Conservation (phyloP, 2,797 vertebrate genomes). For the Enteromius afrohamiltoni region DNA sequence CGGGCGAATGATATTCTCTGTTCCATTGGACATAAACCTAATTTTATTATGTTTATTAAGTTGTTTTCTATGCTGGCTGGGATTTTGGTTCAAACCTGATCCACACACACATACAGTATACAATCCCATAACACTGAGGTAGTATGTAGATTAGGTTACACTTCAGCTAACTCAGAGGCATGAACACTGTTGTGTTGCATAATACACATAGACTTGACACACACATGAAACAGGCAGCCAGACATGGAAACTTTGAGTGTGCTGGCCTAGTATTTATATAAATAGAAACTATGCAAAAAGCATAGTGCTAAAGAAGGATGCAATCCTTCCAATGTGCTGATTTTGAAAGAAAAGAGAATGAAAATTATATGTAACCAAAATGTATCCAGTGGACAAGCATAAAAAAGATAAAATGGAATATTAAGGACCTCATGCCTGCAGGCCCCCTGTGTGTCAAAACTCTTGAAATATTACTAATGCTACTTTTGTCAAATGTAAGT, state of each 20-base stretch:
- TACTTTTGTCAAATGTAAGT: not conserved
- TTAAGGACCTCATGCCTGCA: not conserved
- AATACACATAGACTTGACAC: conserved; percentile 39
- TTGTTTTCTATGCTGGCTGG: not conserved
- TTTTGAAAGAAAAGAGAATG: not conserved
- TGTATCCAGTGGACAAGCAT: not conserved
- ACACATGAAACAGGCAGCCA: conserved; percentile 47
- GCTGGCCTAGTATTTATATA: conserved; percentile 59
- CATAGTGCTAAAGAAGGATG: no score
- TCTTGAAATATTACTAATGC: not conserved
- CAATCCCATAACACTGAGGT: conserved; percentile 29
- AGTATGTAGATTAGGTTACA: conserved; percentile 55
- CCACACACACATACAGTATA: conserved; percentile 26
- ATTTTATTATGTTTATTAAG: conserved; percentile 13
- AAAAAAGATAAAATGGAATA: not conserved
- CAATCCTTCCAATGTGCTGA: not conserved
- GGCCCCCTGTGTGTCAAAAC: not conserved
- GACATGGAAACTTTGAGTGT: conserved; percentile 61
- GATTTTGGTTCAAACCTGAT: not conserved
- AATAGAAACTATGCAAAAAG: conserved; percentile 56
- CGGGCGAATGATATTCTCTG: not conserved
- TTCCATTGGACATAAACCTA: not conserved
- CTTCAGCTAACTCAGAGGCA: conserved; percentile 46
- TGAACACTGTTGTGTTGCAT: conserved; percentile 47
- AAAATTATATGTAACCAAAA: not conserved